Conservation (phyloP, 2,888 invertebrate species). For the Conchocele bisecta region DNA sequence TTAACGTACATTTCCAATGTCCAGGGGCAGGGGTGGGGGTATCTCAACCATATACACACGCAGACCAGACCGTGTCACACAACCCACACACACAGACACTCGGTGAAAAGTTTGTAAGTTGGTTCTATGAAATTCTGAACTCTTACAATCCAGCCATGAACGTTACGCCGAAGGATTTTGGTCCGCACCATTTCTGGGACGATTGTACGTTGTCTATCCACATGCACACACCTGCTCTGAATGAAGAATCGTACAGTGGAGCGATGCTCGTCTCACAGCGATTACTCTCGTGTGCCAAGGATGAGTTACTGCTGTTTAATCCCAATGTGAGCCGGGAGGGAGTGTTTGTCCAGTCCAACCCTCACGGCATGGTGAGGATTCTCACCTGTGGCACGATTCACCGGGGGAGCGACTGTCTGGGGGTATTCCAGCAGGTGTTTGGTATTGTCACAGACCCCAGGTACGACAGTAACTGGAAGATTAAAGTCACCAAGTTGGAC, state of each 20-base stretch:
- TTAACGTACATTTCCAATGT: too few relatives aligned
- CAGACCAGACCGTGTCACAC: too few relatives aligned
- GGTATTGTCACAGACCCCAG: slow-evolving; percentile 87
- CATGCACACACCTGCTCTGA: slow-evolving; percentile 32
- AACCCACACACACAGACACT: slow-evolving; percentile 62
- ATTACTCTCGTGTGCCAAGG: slow-evolving; percentile 65
- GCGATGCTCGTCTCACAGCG: slow-evolving; percentile 61
- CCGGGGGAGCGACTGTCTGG: slow-evolving; percentile 84
- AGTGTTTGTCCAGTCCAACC: slow-evolving; percentile 85
- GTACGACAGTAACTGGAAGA: slow-evolving; percentile 87
- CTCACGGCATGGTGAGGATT: slow-evolving; percentile 87
- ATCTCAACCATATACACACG: too few relatives aligned
- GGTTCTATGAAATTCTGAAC: slow-evolving; percentile 78
- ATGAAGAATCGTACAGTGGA: slow-evolving; percentile 59
- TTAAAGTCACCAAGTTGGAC: slow-evolving; percentile 84
- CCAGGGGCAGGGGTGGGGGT: too few relatives aligned
- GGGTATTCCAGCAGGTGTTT: slow-evolving; percentile 88
- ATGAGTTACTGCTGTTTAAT: slow-evolving; percentile 84
- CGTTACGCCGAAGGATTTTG: slow-evolving; percentile 65
- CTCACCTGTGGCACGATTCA: slow-evolving; percentile 87
- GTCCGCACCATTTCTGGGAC: slow-evolving; percentile 78
- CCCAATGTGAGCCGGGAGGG: slow-evolving; percentile 86
- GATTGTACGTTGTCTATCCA: slow-evolving; percentile 67
- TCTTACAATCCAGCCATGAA: slow-evolving; percentile 64
- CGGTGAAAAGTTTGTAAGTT: slow-evolving; percentile 72